Evolutionary conservation across 2,797 vertebrate species (phyloP), one percentile per base, ranked within the genome.

Genomic region (Poeciliopsis presidionis): DNA sequence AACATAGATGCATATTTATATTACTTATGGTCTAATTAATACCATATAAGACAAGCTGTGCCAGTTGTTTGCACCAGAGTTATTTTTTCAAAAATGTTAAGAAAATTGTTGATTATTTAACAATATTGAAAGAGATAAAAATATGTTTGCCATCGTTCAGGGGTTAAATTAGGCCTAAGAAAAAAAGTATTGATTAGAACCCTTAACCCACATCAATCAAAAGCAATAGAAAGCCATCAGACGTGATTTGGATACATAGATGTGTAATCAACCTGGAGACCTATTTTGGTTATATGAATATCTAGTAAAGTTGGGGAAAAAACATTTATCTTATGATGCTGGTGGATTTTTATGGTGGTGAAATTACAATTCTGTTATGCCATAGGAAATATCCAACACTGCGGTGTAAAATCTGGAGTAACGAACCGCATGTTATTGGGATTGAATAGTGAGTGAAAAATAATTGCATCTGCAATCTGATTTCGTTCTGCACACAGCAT

Each of bases 401-500:
- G 14, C n/a, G 22, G 22, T 13, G 65, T n/a, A n/a, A 45, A 69
- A n/a, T 25, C 39, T 43, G 65, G 65, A 43, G 22, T 67, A 67
- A 67, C 63, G 9, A 67, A 41, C 63, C 63, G 8, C 18, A 41
- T 67, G 63, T 41, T 41, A 25, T 41, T 67, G 18, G 22, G 39
- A 69, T 65, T 65, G 36, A 22, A 65, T 65, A 39, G 63, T 12
- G 63, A 39, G 63, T 22, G 63, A 65, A 39, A 65, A 65, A 65
- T 65, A 41, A 65, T 65, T 22, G 18, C 63, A 65, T 65, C 36
- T 22, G 7, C 39, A 69, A 69, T 69, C 41, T 43, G 65, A 81
- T 85, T 79, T 76, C 7, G 53, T 46, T 61, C 18, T 55, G 61
- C 36, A 74, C 69, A 39, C 5, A 49, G 70, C 1, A 1, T 73